These are phyloP conservation scores for Hypercompe scribonia DNA, from an alignment of 2,888 invertebrate species.

Conservation along the genomic window DNA sequence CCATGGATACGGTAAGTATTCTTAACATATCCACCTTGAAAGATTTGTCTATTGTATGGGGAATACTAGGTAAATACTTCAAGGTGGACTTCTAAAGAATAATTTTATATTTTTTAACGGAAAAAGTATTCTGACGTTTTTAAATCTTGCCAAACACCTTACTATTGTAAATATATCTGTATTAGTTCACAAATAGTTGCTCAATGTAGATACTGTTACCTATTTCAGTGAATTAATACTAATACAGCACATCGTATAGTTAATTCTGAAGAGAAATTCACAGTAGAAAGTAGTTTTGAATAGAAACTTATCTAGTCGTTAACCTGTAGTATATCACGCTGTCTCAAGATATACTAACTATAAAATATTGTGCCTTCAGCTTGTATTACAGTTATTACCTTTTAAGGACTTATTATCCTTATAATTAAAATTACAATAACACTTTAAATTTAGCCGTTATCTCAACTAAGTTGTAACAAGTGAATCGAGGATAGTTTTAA, in stretches of 20 bases:
- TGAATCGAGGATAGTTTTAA: slow-evolving; percentile 40
- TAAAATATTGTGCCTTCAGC: slow-evolving; percentile 71
- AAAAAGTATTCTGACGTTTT: neutral
- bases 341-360: slow-evolving; percentile 62
- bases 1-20: slow-evolving; percentile 80
- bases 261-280: slow-evolving; percentile 69
- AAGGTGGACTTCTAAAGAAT: no score
- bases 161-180: neutral
- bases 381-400: slow-evolving; percentile 47
- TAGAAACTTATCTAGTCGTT: slow-evolving; percentile 78
- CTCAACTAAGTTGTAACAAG: slow-evolving; percentile 44
- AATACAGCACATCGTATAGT: slow-evolving; percentile 55
- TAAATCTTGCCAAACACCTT: neutral
- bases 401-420: slow-evolving; percentile 43
- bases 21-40: neutral
- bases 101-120: neutral
- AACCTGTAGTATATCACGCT: slow-evolving; percentile 71
- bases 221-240: slow-evolving; percentile 45
- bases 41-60: neutral
- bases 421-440: slow-evolving; percentile 41
- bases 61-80: no score
- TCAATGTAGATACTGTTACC: slow-evolving; percentile 1
- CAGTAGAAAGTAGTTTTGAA: slow-evolving; percentile 79
- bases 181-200: neutral
- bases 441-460: slow-evolving; percentile 37